Percentiles rank a stretch among this genome's conserved stretches.
These are phyloP conservation scores for Platichthys flesus DNA, from an alignment of 2,113 vertebrate genomes.

Conservation along the genomic window DNA sequence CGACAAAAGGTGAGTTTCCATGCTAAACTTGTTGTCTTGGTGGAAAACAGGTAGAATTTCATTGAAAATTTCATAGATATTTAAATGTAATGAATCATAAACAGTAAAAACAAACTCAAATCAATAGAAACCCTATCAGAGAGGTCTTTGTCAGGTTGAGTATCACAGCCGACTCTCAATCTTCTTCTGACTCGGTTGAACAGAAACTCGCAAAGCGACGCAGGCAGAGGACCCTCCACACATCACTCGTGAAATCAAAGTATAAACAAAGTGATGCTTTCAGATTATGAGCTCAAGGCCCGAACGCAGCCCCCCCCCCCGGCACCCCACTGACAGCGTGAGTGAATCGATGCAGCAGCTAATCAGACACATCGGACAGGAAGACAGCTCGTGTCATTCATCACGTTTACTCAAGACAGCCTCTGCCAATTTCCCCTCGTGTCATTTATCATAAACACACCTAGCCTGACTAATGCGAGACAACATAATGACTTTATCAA, in stretches of 20 bases:
- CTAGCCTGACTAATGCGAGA: conserved; percentile 35
- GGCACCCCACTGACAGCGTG: not conserved
- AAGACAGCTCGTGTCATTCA: conserved; percentile 47
- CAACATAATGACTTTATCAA: conserved; percentile 65
- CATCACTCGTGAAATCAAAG: not conserved
- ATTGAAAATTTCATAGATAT: too few species aligned
- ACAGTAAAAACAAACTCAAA: too few species aligned
- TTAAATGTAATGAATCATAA: too few species aligned
- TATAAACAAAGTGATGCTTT: not conserved
- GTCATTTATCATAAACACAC: conserved; percentile 58
- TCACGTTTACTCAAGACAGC: conserved; percentile 46
- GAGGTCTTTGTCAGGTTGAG: too few species aligned
- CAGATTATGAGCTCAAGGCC: conserved; percentile 29
- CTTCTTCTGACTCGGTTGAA: too few species aligned
- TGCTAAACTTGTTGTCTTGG: too few species aligned
- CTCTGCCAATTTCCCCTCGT: conserved; percentile 14
- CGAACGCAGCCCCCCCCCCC: not conserved
- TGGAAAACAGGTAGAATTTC: too few species aligned
- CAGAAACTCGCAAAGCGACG: too few species aligned
- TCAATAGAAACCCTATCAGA: too few species aligned
- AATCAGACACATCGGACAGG: conserved; percentile 39
- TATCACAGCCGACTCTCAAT: too few species aligned
- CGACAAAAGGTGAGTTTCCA: too few species aligned
- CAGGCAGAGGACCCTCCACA: not conserved
- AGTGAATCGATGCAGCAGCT: conserved; percentile 35